Percentiles rank a stretch among this genome's conserved stretches.
Conservation (phyloP, 2,888 invertebrate species). For the Nephrocerus scutellatus region DNA sequence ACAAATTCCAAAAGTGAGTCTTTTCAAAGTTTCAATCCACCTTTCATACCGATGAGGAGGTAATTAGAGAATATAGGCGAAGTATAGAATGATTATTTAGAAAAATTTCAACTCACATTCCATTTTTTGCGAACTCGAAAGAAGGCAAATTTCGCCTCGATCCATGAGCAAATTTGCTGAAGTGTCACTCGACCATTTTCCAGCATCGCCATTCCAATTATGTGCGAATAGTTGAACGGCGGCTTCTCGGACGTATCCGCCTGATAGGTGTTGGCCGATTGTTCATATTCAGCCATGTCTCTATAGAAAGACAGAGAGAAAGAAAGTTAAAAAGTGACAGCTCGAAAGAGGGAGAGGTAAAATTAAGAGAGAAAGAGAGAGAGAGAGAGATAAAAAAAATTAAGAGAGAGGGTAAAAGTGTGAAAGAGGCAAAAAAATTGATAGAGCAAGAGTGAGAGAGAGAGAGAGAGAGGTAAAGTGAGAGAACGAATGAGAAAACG, state of each 20-base stretch:
- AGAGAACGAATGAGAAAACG: too few species aligned
- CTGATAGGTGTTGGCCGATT: conserved; percentile 34
- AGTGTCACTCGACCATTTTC: conserved; percentile 44
- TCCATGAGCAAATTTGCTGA: conserved; percentile 46
- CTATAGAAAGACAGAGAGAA: conserved; percentile 22
- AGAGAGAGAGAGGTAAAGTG: too few species aligned
- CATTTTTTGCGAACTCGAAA: conserved; percentile 45
- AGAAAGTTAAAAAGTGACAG: neutral
- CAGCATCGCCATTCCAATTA: conserved; percentile 47
- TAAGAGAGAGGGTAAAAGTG: too few species aligned
- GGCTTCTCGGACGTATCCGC: conserved; percentile 41
- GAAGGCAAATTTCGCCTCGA: conserved; percentile 45
- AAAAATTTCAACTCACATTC: conserved; percentile 44
- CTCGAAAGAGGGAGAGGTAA: neutral
- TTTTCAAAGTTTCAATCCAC: too few species aligned
- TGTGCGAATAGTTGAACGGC: conserved; percentile 47
- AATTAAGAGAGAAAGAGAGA: neutral
- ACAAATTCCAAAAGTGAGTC: too few species aligned
- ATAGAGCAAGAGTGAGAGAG: too few species aligned
- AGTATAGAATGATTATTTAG: too few species aligned
- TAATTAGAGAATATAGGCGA: too few species aligned
- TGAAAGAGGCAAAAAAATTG: too few species aligned
- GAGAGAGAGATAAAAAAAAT: too few species aligned
- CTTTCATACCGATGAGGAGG: too few species aligned
- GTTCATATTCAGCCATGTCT: conserved; percentile 37